Base-by-base conservation (phyloP, 2,113 vertebrate genomes). In the Sisor rabdophorus region DNA sequence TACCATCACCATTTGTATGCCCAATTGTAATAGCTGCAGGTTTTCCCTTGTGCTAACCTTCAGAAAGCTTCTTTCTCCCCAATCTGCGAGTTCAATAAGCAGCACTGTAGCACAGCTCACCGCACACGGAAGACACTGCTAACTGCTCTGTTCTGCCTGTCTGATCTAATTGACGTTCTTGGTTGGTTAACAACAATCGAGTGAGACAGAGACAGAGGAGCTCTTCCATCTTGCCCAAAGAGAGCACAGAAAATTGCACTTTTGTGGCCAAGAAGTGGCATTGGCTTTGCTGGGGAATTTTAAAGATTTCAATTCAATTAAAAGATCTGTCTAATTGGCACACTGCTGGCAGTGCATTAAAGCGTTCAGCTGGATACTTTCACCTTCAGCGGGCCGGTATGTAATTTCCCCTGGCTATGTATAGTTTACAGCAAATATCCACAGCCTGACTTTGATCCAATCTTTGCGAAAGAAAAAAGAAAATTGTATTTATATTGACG, bases 101-200 rank as follows among this genome's bases (percentile, higher is more conserved):
- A 56, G 17, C 56, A 50, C 10, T n/a, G 44, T 32, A 20, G 58
- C 19, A 67, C 61, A 67, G 74, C 50, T 76, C 74, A 65, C 3
- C 44, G 73, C 73, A 55, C 50, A 10, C 32, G 32, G 50, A 67
- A 76, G 61, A 44, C 61, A 55, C 56, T 32, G 32, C 74, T 76
- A 67, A 67, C 74, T 67, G 50, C 61, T 67, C 61, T 65, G 74
- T 67, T 76, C 74, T 44, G 60, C 61, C 50, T 76, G 72, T 61
- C 72, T 74, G 72, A 74, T 76, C 61, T 65, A 76, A 67, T 67
- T 52, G 74, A 67, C 11, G 52, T 76, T 65, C 63, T 68, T 56
- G 52, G 74, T 68, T 76, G 63, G 30, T 76, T 76, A 68, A 72
- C 74, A 11, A 73, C 24, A 50, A 59, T 75, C 53, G 80, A 73